Percentiles rank a stretch among this genome's conserved stretches.
These are phyloP conservation scores for Oreochromis spilurus DNA, from an alignment of 2,113 vertebrate species.

Conservation along the genomic window DNA sequence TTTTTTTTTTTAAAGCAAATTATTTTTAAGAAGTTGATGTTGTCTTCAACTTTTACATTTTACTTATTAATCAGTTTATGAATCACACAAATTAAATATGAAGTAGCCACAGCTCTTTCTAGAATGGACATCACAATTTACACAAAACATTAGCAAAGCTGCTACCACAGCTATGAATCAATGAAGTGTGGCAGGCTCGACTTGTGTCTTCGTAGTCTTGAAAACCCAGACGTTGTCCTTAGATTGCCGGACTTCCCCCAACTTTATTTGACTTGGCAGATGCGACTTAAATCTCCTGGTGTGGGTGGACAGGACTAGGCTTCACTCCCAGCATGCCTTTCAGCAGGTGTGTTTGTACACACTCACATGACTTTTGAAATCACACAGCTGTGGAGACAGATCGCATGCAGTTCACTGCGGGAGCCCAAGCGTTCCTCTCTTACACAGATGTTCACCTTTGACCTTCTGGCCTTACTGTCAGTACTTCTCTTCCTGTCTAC, in stretches of 20 bases:
- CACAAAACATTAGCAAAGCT: background rate
- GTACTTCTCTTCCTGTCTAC: slow-evolving; percentile 32
- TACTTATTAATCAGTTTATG: background rate
- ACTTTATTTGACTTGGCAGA: slow-evolving; percentile 49
- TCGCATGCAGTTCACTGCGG: slow-evolving; percentile 50
- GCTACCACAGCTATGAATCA: background rate
- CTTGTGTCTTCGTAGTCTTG: background rate
- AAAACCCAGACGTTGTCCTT: background rate
- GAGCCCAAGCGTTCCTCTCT: slow-evolving; percentile 11
- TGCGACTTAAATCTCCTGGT: slow-evolving; percentile 1
- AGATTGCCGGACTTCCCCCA: background rate
- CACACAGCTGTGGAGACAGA: slow-evolving; percentile 62
- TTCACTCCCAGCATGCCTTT: slow-evolving; percentile 57
- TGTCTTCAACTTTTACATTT: background rate
- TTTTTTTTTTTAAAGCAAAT: background rate
- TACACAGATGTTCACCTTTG: slow-evolving; percentile 64
- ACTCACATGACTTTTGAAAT: slow-evolving; percentile 45
- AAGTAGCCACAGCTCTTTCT: background rate
- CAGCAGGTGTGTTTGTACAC: slow-evolving; percentile 66
- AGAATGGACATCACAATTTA: background rate
- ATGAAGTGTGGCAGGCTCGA: background rate
- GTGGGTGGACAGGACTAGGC: slow-evolving; percentile 9
- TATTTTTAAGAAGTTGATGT: background rate
- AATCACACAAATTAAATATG: background rate
- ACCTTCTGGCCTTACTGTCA: background rate